These are phyloP conservation scores for Lithobius niger DNA, from an alignment of 1,140 invertebrate genomes.

Conservation along the genomic window DNA sequence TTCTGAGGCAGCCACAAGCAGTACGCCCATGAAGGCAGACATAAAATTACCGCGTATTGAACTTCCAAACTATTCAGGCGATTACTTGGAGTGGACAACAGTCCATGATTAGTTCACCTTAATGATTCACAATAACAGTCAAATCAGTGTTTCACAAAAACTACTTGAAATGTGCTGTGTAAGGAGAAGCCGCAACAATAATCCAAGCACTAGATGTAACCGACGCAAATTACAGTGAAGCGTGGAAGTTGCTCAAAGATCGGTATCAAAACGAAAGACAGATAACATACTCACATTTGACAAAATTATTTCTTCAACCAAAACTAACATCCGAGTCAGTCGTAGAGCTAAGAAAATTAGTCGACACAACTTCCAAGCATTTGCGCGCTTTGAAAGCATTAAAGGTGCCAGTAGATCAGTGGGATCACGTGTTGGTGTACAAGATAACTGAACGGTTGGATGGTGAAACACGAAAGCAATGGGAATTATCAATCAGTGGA, in stretches of 20 bases:
- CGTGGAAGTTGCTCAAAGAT: slow-evolving; percentile 1
- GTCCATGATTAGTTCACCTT: slow-evolving; percentile 10
- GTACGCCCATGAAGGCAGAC: too few relatives aligned
- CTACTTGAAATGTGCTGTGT: slow-evolving; percentile 2
- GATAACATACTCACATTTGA: slow-evolving; percentile 2
- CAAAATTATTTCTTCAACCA: not conserved
- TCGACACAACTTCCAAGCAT: slow-evolving; percentile 9
- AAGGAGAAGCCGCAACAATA: slow-evolving; percentile 10
- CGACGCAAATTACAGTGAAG: slow-evolving; percentile 1
- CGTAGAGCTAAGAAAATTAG: not conserved
- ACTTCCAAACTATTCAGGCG: slow-evolving; percentile 10
- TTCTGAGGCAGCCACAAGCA: too few relatives aligned
- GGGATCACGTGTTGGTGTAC: slow-evolving; percentile 11
- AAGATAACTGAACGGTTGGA: slow-evolving; percentile 11
- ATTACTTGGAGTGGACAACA: slow-evolving; percentile 10
- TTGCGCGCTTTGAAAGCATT: slow-evolving; percentile 10
- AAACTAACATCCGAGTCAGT: not conserved
- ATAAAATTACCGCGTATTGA: slow-evolving; percentile 8
- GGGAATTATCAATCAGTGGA: not conserved
- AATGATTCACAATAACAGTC: slow-evolving; percentile 3
- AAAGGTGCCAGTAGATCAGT: not conserved
- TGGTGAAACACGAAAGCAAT: slow-evolving; percentile 3
- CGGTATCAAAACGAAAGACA: slow-evolving; percentile 13
- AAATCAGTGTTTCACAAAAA: slow-evolving; percentile 7
- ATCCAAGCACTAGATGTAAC: not conserved